Evolutionary conservation across 1,140 invertebrate species (phyloP).

Genomic region (Drosophila ironensis): DNA sequence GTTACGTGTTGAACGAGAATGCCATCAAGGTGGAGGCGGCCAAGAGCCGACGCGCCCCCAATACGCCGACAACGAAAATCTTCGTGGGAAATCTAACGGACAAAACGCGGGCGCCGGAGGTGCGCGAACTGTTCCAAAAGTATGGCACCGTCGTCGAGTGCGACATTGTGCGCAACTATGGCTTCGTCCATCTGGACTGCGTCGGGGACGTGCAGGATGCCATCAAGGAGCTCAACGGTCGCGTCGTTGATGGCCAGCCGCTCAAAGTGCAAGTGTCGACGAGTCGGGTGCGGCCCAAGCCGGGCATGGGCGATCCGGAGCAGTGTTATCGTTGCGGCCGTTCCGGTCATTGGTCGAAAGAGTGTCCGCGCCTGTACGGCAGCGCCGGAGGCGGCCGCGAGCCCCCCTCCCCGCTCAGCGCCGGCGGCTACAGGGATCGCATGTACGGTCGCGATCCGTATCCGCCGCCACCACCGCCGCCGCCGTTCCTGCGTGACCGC

Average conservation of each 20-base stretch:
- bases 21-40: constrained; percentile 96
- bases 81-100: constrained; percentile 95
- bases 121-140: constrained; percentile 92
- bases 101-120: constrained; percentile 93
- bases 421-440: constrained; percentile 87
- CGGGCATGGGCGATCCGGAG: constrained; percentile 97
- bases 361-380: constrained; percentile 91
- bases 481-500: constrained; percentile 92
- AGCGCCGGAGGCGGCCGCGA: constrained; percentile 84
- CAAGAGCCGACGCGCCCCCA: constrained; percentile 91
- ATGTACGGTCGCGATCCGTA: constrained; percentile 92
- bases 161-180: constrained; percentile 95
- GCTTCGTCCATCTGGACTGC: constrained; percentile 94
- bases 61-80: constrained; percentile 93
- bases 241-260: constrained; percentile 91
- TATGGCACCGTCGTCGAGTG: constrained; percentile 94
- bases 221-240: constrained; percentile 93
- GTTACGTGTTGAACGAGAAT: constrained; percentile 92
- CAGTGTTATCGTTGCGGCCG: constrained; percentile 96
- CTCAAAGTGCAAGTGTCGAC: constrained; percentile 96
- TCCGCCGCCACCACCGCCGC: constrained; percentile 91
- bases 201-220: constrained; percentile 91
- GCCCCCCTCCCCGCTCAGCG: constrained; percentile 67
- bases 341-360: constrained; percentile 97
- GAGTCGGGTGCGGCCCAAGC: constrained; percentile 93